Conservation (phyloP, 2,888 invertebrate genomes). For the Eledona agricola region DNA sequence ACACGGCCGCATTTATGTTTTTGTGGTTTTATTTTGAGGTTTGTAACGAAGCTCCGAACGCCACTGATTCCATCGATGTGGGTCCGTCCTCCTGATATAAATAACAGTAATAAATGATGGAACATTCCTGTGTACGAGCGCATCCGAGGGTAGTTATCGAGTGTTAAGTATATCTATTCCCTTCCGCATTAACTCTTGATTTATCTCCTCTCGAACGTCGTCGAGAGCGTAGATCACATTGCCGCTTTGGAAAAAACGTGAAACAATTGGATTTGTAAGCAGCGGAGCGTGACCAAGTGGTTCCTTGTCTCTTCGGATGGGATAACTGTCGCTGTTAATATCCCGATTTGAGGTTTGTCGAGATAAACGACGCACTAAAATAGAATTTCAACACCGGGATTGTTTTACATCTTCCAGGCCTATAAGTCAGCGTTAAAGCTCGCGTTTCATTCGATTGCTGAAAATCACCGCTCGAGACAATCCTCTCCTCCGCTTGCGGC, state of each 20-base stretch:
- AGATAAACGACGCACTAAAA: conserved; percentile 45
- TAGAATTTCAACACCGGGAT: conserved; percentile 44
- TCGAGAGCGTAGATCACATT: conserved; percentile 24
- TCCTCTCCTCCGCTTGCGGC: neutral
- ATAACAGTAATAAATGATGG: conserved; percentile 56
- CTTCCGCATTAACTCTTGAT: conserved; percentile 53
- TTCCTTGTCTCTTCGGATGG: conserved; percentile 30
- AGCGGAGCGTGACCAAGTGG: conserved; percentile 36
- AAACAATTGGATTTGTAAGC: conserved; percentile 34
- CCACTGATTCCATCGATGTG: conserved; percentile 42
- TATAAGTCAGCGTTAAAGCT: conserved; percentile 41
- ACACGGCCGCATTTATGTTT: too few relatives aligned
- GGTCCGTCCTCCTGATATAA: conserved; percentile 50
- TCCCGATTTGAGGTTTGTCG: conserved; percentile 22
- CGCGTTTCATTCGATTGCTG: neutral
- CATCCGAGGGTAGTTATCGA: conserved; percentile 52
- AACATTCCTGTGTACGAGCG: conserved; percentile 49
- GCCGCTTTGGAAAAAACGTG: conserved; percentile 23
- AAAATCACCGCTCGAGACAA: neutral
- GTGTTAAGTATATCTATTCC: conserved; percentile 53
- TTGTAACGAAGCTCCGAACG: conserved; percentile 23
- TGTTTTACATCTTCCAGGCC: conserved; percentile 43
- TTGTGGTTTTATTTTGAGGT: too few relatives aligned
- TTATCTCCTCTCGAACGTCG: conserved; percentile 41
- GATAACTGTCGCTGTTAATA: conserved; percentile 32